phyloP scores from a whole-genome alignment of 1,140 invertebrate genomes.

The Aphelinus certus region DNA sequence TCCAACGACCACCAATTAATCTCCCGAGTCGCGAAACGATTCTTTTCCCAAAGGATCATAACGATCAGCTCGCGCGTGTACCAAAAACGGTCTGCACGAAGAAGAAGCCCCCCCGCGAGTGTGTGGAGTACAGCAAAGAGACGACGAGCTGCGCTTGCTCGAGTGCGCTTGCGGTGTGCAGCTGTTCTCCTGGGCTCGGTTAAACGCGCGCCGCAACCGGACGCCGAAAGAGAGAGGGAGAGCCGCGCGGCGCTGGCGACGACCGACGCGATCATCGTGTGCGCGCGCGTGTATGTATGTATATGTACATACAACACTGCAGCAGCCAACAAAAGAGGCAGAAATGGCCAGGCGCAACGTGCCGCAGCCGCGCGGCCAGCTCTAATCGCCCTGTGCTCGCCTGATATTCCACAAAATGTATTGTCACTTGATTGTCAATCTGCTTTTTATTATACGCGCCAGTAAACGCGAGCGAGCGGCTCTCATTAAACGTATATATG shows the following conservation, averaged over 20 bases:
- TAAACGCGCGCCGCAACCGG: too few species aligned
- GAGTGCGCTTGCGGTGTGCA: too few species aligned
- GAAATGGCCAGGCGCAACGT: neutral
- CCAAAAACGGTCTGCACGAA: too few species aligned
- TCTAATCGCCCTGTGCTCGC: conserved; percentile 42
- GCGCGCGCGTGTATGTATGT: conserved; percentile 3
- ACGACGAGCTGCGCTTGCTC: too few species aligned
- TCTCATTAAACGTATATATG: neutral
- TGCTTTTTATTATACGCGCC: conserved; percentile 51
- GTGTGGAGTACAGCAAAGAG: too few species aligned
- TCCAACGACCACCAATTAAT: too few species aligned
- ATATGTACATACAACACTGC: conserved; percentile 1
- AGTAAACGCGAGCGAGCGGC: neutral
- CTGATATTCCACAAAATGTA: conserved; percentile 60
- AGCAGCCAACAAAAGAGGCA: neutral
- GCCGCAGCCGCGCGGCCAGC: neutral
- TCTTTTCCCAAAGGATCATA: too few species aligned
- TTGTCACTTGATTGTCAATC: conserved; percentile 64
- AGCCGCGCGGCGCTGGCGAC: neutral
- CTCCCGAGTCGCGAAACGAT: too few species aligned
- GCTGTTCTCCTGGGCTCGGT: too few species aligned
- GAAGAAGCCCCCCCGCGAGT: too few species aligned
- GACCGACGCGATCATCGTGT: neutral
- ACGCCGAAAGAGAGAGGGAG: too few species aligned
- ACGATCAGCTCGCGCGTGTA: too few species aligned